These are phyloP conservation scores for Luperina nickerlii DNA, from an alignment of 2,888 invertebrate species.

Conservation along the genomic window DNA sequence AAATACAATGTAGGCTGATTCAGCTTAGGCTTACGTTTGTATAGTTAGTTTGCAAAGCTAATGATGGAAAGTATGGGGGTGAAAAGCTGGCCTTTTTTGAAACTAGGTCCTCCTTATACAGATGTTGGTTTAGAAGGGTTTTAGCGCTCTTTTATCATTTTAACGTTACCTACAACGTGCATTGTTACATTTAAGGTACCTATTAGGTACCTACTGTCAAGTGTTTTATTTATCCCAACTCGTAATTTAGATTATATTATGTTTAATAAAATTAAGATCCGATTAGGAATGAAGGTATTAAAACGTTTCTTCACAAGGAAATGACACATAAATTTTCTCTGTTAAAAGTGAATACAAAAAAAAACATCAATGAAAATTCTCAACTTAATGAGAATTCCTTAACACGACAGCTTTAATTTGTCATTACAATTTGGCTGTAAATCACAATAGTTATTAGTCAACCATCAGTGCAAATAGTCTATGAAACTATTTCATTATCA, in stretches of 20 bases:
- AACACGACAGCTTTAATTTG: slow-evolving; percentile 31
- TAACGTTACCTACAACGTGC: background rate
- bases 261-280: slow-evolving; percentile 10
- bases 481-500: slow-evolving; percentile 78
- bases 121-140: background rate
- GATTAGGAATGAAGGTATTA: slow-evolving; percentile 7
- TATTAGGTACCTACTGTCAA: background rate
- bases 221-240: slow-evolving; percentile 27
- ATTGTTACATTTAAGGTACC: background rate
- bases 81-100: background rate
- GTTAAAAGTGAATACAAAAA: background rate
- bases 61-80: background rate
- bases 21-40: too few relatives aligned
- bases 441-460: slow-evolving; percentile 45
- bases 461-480: slow-evolving; percentile 74
- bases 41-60: too few relatives aligned
- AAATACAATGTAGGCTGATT: background rate
- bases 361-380: background rate
- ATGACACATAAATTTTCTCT: too few relatives aligned
- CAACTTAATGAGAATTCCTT: background rate
- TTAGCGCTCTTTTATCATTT: background rate
- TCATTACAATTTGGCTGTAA: slow-evolving; percentile 38
- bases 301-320: background rate
- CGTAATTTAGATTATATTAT: slow-evolving; percentile 21
- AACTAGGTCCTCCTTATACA: too few relatives aligned